phyloP scores from a whole-genome alignment of 2,888 invertebrate genomes.

The Ceramica pisi region DNA sequence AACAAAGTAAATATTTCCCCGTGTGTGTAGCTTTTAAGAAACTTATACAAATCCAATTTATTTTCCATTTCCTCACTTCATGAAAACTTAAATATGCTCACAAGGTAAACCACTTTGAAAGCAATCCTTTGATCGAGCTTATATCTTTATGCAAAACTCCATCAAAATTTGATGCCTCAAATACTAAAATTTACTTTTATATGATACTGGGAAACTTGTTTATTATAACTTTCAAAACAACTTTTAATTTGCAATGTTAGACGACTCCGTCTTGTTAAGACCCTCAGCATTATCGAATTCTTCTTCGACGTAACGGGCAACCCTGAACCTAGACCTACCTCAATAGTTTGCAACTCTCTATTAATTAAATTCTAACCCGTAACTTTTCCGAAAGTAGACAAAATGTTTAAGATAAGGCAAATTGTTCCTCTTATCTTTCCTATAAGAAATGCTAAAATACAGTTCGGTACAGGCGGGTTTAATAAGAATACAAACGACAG shows the following conservation, averaged over 20 bases:
- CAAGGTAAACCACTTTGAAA: constrained; percentile 89
- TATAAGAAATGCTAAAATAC: constrained; percentile 71
- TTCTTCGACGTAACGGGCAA: neutral
- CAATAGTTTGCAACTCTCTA: neutral
- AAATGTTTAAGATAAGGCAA: constrained; percentile 73
- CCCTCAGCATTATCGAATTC: constrained; percentile 10
- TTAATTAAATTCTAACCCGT: constrained; percentile 23
- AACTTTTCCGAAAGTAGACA: constrained; percentile 50
- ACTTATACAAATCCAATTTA: constrained; percentile 90
- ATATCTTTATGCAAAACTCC: constrained; percentile 88
- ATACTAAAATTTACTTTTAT: constrained; percentile 56
- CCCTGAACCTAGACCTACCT: neutral
- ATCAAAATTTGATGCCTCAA: constrained; percentile 84
- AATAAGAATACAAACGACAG: constrained; percentile 81
- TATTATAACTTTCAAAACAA: constrained; percentile 29
- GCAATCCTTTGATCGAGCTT: constrained; percentile 89
- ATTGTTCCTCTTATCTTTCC: constrained; percentile 78
- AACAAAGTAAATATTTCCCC: constrained; percentile 86
- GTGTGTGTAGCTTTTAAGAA: constrained; percentile 83
- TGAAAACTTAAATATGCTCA: constrained; percentile 90
- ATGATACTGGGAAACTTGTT: constrained; percentile 39
- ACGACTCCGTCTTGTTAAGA: neutral
- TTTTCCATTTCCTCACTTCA: constrained; percentile 90
- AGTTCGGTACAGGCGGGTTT: constrained; percentile 68
- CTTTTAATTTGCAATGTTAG: constrained; percentile 46